phyloP scores from a whole-genome alignment of 2,888 invertebrate species.

The Gonocerus acuteangulatus region DNA sequence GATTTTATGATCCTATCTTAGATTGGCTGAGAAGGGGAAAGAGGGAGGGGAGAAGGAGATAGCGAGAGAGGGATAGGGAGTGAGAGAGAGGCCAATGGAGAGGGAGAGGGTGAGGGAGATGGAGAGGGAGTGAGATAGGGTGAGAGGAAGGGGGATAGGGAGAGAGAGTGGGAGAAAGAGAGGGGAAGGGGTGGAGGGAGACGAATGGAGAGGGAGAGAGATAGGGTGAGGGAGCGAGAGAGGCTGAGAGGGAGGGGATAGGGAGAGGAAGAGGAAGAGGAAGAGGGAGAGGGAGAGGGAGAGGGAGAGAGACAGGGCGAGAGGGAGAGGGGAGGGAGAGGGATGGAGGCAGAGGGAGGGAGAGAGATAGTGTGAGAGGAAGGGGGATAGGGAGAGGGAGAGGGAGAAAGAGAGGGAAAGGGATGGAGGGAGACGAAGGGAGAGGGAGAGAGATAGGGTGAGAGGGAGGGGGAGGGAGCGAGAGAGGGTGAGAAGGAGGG shows the following conservation, averaged over 20 bases:
- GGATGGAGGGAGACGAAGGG: neutral
- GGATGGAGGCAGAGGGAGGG: neutral
- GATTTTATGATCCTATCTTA: no score
- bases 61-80: no score
- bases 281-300: neutral
- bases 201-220: neutral
- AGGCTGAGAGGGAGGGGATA: neutral
- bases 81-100: no score
- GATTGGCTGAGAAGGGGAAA: no score
- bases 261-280: neutral
- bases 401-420: neutral
- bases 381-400: neutral
- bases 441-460: neutral
- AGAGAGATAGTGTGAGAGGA: neutral
- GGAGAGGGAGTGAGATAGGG: no score
- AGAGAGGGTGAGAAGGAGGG: no score
- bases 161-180: neutral
- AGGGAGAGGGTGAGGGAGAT: no score
- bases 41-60: no score
- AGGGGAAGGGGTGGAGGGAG: neutral
- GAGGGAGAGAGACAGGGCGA: neutral
- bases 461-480: no score
- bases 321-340: neutral
- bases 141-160: no score
- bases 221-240: neutral